phyloP scores from a whole-genome alignment of 2,888 invertebrate genomes.

The Herminia tarsipennalis region DNA sequence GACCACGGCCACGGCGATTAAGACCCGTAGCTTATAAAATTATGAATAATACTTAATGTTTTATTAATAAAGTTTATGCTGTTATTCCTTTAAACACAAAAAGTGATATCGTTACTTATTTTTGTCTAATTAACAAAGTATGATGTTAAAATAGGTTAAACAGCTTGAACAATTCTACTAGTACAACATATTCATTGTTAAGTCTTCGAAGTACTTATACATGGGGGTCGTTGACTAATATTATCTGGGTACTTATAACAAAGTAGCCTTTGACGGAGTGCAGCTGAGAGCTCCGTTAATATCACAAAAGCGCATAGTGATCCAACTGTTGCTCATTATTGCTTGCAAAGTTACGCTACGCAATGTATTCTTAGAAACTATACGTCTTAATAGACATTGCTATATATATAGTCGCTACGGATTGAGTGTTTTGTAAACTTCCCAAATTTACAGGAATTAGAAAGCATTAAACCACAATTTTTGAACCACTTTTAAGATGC shows the following conservation, averaged over 20 bases:
- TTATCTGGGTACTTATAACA: constrained; percentile 54
- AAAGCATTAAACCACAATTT: too few relatives aligned
- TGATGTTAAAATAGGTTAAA: background rate
- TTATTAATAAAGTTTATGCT: too few relatives aligned
- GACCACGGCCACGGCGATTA: too few relatives aligned
- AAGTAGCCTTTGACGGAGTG: constrained; percentile 52
- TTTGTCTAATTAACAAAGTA: background rate
- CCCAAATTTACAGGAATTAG: too few relatives aligned
- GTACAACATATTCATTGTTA: constrained; percentile 7
- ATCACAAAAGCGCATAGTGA: constrained; percentile 50
- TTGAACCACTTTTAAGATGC: too few relatives aligned
- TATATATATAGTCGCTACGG: too few relatives aligned
- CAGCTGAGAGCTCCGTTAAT: constrained; percentile 47
- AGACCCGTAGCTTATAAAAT: too few relatives aligned
- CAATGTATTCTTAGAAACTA: constrained; percentile 19
- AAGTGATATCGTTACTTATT: too few relatives aligned
- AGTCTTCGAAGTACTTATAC: constrained; percentile 26
- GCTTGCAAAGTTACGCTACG: constrained; percentile 34
- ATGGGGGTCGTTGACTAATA: constrained; percentile 51
- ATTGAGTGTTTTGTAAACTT: too few relatives aligned
- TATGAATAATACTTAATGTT: too few relatives aligned
- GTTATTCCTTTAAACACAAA: too few relatives aligned
- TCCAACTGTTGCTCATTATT: constrained; percentile 44
- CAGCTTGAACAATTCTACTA: background rate
- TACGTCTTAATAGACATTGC: background rate